Base-by-base conservation (phyloP, 2,888 invertebrate species). In the Pseudolycoriella hygida region DNA sequence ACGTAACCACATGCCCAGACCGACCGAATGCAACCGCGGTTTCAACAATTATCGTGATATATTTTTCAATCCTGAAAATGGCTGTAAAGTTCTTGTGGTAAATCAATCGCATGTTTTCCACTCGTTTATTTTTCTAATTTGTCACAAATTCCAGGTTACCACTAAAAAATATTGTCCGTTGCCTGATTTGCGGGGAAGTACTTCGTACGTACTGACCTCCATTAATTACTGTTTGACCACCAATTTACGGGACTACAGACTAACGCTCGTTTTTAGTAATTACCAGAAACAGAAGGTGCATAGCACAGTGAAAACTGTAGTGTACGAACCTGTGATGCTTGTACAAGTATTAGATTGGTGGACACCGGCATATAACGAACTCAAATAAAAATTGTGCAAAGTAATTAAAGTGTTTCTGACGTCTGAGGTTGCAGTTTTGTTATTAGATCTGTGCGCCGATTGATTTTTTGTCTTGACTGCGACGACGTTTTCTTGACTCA, bases 81-180 rank as follows among this genome's bases (percentile, higher is more conserved):
- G 43, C 11, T 43, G 43, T 32, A 20, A 19, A 37, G 19, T 43
- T 10, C 20, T 43, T 10, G 37, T 43, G n/a, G 43, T 43, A 42
- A 42, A 14, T 14, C n/a, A n/a, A n/a, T n/a, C n/a, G n/a, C n/a
- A n/a, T n/a, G n/a, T n/a, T n/a, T n/a, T n/a, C n/a, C n/a, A n/a
- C n/a, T n/a, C n/a, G n/a, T n/a, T n/a, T n/a, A n/a, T n/a, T n/a
- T n/a, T n/a, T n/a, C n/a, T n/a, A n/a, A n/a, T n/a, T n/a, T n/a
- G n/a, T n/a, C n/a, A n/a, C 34, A 12, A 14, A 14, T 14, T 34
- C 11, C 15, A 34, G 34, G 15, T 34, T 14, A 34, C 12, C 4
- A 34, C 34, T 34, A 14, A 4, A 12, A 34, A 14, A 14, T 34
- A 14, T 12, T 14, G 34, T 14, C 34, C 34, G n/a, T 34, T 34